Base-by-base conservation (phyloP, 2,797 vertebrate genomes). In the Microchirus variegatus region DNA sequence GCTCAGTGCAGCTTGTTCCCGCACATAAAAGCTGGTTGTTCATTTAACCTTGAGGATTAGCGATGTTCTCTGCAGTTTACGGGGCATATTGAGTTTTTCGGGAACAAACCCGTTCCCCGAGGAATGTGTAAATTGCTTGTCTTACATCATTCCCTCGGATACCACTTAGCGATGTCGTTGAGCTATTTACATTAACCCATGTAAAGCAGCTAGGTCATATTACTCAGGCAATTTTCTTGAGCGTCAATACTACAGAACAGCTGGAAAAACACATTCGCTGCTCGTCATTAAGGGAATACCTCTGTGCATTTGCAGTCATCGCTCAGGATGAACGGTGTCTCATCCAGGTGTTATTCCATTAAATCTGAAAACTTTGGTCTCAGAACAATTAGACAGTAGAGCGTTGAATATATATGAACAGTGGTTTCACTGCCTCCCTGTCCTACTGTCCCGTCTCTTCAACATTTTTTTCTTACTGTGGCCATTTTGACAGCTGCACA, bases 31-130 rank as follows among this genome's bases (percentile, higher is more conserved):
- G 70, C 44, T 22, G 52, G 37, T 62, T 64, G 75, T 78, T 86
- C 72, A 82, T 82, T 81, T 84, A 85, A 82, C 82, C 75, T 77
- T 79, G 72, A 85, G 80, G 70, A 89, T 83, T 65, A 78, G 59
- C 80, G 55, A 45, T 85, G 86, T 78, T 70, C 61, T 64, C n/a
- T 70, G 62, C 58, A 59, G 57, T 87, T 80, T 87, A 72, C 73
- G 48, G 48, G 65, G 66, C 40, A 36, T 85, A 83, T 84, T 72
- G 75, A 80, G 54, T 53, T 82, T 78, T 83, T 82, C 68, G 77
- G 77, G 74, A 84, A 87, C 67, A 56, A 57, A 75, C 43, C 22
- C 37, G 48, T 75, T 74, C 59, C 56, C 42, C 8, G 61, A 76
- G 76, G 55, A 73, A 71, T 78, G 68, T 68, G 42, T 35, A 64